Evolutionary conservation across 2,113 vertebrate species (phyloP), one percentile per base, ranked within the genome.

Genomic region (Bothrops jararaca): DNA sequence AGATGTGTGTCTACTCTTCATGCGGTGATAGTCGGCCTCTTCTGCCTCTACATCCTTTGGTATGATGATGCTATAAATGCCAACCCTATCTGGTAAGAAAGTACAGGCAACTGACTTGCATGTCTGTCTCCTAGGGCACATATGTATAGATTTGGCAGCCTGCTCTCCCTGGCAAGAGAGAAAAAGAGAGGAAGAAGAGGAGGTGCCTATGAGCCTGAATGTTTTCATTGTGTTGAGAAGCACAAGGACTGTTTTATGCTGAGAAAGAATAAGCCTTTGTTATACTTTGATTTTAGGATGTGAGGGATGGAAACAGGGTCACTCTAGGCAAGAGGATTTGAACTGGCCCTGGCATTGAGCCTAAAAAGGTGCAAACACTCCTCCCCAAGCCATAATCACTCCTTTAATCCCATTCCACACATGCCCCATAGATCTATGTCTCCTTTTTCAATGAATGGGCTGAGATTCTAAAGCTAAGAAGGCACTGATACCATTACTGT

Each of bases 1-100:
- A 98, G 98, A 95, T 95, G 97, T 88, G 98, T 98, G 91, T 98
- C 98, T 18, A 98, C 97, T 0, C 95, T 98, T 50, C 98, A 98
- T 50, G 98, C 98, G 1, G 89, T 98, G 88, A 94, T 98, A 3
- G 97, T 98, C 13, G 98, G 98, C 0, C 94, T 97, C 91, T 97
- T 98, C 95, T 98, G 98, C 94, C 96, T 98, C 74, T 98, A 98
- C 95, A 98, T 98, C 96, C 96, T 98, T 94, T 98, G 97, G 95
- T 98, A 96, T 10, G 98, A 98, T 29, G 98, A 98, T 2, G 97
- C 88, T 0, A 96, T 98, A 93, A 98, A 98, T 93, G 95, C 96
- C 92, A 97, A 98, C 94, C 98, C 98, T 0, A 97, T 98, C 95
- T 98, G 98, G 98, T 98, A 97, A 98, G 97, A 95, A 50, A 29